These are phyloP conservation scores for Cynocephalus volans DNA, from an alignment of 2,113 vertebrate genomes.

Conservation along the genomic window DNA sequence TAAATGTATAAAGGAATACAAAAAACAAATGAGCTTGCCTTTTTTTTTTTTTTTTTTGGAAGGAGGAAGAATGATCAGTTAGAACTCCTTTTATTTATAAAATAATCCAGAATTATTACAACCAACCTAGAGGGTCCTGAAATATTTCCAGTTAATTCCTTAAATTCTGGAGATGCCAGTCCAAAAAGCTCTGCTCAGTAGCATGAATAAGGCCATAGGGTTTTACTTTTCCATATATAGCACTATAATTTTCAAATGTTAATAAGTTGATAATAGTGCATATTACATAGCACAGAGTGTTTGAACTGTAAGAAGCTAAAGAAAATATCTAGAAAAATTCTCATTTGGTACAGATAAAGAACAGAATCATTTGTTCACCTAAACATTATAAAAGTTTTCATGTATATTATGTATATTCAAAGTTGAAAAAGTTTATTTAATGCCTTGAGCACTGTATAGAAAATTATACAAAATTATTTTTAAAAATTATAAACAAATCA, in stretches of 20 bases:
- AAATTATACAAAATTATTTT: neutral
- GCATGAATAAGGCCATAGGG: accelerated
- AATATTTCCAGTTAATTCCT: neutral
- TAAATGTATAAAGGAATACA: neutral
- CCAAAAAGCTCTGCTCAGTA: neutral
- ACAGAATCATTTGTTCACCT: neutral
- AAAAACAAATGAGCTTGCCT: neutral
- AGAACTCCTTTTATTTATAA: neutral
- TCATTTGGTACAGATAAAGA: neutral
- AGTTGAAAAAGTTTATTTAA: neutral
- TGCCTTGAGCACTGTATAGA: neutral
- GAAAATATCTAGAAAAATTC: neutral
- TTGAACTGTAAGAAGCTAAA: neutral
- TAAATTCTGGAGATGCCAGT: neutral
- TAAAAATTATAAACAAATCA: neutral
- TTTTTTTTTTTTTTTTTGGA: neutral
- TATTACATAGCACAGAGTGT: neutral
- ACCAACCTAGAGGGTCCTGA: neutral
- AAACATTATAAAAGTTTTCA: neutral
- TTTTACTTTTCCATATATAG: neutral
- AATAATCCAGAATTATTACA: neutral
- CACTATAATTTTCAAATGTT: neutral
- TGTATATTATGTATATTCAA: neutral
- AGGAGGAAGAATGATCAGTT: neutral
- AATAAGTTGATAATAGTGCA: neutral